Evolutionary conservation across 1,140 invertebrate species (phyloP).

Genomic region (Drosophila grimshawi): DNA sequence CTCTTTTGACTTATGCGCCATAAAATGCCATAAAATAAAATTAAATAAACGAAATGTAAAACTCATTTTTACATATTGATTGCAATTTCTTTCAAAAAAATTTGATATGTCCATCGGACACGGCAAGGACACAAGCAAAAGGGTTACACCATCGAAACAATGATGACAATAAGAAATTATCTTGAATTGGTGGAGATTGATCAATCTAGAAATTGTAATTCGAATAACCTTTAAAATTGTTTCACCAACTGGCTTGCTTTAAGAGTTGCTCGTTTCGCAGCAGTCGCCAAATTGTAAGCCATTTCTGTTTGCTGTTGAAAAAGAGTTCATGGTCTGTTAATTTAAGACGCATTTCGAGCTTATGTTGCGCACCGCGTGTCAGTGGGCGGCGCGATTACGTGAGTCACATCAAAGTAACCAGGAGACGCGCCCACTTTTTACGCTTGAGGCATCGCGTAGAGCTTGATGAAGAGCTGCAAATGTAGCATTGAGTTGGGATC

Average conservation of each 20-base stretch:
- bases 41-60: slow-evolving; percentile 75
- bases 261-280: background rate
- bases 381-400: slow-evolving; percentile 55
- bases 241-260: background rate
- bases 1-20: slow-evolving; percentile 73
- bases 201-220: background rate
- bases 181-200: too few species aligned
- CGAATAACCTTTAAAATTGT: too few species aligned
- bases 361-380: slow-evolving; percentile 18
- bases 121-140: slow-evolving; percentile 25
- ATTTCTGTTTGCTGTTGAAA: slow-evolving; percentile 18
- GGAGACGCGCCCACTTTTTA: slow-evolving; percentile 58
- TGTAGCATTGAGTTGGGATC: slow-evolving; percentile 1
- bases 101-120: slow-evolving; percentile 31
- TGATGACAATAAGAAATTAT: background rate
- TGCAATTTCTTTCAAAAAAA: slow-evolving; percentile 71
- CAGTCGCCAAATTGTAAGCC: slow-evolving; percentile 6
- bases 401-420: slow-evolving; percentile 75
- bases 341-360: slow-evolving; percentile 31
- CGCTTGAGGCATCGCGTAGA: slow-evolving; percentile 53
- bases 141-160: background rate
- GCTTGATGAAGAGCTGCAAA: slow-evolving; percentile 54
- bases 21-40: slow-evolving; percentile 79
- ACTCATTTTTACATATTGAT: slow-evolving; percentile 73
- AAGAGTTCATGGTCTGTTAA: slow-evolving; percentile 49